Conservation (phyloP, 1,140 invertebrate species). For the Drosophila arizonae region DNA sequence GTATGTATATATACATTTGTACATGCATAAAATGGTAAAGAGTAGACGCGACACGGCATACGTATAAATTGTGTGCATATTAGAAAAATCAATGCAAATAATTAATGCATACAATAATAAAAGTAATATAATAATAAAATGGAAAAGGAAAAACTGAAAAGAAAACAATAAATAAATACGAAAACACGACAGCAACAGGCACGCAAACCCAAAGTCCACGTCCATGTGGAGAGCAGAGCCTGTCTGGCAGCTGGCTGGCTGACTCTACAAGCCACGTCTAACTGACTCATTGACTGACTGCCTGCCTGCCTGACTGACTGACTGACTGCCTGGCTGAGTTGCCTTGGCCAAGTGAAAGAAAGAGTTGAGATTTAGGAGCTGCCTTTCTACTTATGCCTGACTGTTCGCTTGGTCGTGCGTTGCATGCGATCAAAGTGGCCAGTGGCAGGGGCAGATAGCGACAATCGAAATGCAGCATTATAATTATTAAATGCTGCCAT, state of each 20-base stretch:
- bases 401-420: slow-evolving; percentile 10
- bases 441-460: not conserved
- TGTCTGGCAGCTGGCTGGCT: slow-evolving; percentile 43
- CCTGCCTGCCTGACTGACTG: slow-evolving; percentile 26
- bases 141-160: slow-evolving; percentile 16
- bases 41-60: slow-evolving; percentile 28
- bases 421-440: slow-evolving; percentile 20
- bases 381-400: slow-evolving; percentile 43
- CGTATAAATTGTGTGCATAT: slow-evolving; percentile 49
- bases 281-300: slow-evolving; percentile 19
- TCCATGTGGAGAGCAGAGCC: slow-evolving; percentile 22
- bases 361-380: slow-evolving; percentile 49
- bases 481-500: slow-evolving; percentile 12
- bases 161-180: slow-evolving; percentile 33
- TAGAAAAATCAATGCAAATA: slow-evolving; percentile 37
- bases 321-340: slow-evolving; percentile 23
- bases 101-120: not conserved
- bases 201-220: slow-evolving; percentile 40
- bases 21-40: not conserved
- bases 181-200: slow-evolving; percentile 17
- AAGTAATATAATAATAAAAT: slow-evolving; percentile 8
- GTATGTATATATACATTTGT: not conserved
- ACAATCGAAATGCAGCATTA: slow-evolving; percentile 18
- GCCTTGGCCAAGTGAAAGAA: slow-evolving; percentile 69
- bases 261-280: slow-evolving; percentile 10